These are phyloP conservation scores for Acrocera orbiculus DNA, from an alignment of 2,888 invertebrate species.

Conservation along the genomic window DNA sequence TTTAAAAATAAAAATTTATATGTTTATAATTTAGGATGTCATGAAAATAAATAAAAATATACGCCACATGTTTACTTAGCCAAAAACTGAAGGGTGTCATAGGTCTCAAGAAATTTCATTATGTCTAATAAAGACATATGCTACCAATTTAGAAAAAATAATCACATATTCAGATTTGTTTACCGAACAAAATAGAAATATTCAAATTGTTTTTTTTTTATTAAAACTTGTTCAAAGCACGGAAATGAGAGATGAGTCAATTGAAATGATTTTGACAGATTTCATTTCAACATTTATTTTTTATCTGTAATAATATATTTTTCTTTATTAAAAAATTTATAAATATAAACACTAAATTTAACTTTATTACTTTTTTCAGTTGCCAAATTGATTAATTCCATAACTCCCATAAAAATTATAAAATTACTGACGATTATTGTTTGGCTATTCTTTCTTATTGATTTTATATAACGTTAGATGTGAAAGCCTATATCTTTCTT, in stretches of 20 bases:
- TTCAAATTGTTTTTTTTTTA: constrained; percentile 4
- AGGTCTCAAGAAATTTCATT: constrained; percentile 12
- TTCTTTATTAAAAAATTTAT: not conserved
- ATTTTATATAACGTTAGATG: constrained; percentile 3
- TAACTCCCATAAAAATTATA: not conserved
- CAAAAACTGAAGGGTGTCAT: constrained; percentile 16
- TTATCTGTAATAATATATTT: too few relatives aligned
- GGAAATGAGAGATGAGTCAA: constrained; percentile 11
- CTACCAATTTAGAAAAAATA: not conserved
- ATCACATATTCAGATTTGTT: not conserved
- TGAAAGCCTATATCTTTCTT: constrained; percentile 7
- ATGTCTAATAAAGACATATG: constrained; percentile 7
- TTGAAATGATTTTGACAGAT: too few relatives aligned
- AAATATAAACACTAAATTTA: not conserved
- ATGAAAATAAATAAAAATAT: constrained; percentile 14
- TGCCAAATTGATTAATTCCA: not conserved
- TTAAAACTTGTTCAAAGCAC: constrained; percentile 12
- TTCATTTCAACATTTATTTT: too few relatives aligned
- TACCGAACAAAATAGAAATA: constrained; percentile 2
- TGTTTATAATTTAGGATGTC: constrained; percentile 13
- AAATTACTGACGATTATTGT: not conserved
- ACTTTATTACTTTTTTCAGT: not conserved
- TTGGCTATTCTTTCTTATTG: not conserved
- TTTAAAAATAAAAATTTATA: constrained; percentile 10
- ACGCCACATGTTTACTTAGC: constrained; percentile 14